Percentiles rank a stretch among this genome's conserved stretches.
Evolutionary conservation across 2,113 vertebrate species (phyloP).

Genomic region (Aphyosemion australe): DNA sequence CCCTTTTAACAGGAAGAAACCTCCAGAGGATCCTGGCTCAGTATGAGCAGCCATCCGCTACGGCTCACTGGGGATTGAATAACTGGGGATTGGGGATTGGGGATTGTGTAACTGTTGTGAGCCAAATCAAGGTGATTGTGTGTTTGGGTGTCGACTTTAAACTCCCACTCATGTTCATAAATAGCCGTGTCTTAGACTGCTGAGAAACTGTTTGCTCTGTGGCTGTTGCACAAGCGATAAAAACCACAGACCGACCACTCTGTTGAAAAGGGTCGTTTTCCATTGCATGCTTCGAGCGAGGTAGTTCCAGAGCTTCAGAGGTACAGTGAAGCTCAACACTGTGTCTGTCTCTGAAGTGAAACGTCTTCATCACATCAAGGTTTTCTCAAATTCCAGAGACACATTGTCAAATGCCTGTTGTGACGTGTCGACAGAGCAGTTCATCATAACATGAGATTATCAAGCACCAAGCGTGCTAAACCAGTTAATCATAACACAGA

Average conservation of each 20-base stretch:
- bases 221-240: neutral
- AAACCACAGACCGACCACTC: conserved; percentile 16
- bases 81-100: no score
- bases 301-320: neutral
- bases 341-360: neutral
- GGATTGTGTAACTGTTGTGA: no score
- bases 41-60: no score
- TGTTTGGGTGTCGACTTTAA: neutral
- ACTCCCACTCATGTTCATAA: neutral
- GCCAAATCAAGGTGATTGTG: neutral
- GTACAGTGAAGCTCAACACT: neutral
- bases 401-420: no score
- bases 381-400: no score
- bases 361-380: neutral
- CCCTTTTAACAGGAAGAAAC: no score
- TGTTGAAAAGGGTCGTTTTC: neutral
- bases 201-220: neutral
- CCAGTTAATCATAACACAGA: no score
- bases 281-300: neutral
- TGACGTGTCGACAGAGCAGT: no score
- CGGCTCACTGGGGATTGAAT: no score
- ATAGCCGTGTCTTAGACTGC: neutral
- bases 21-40: no score
- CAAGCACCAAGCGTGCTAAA: no score
- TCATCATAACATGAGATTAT: no score